phyloP scores from a whole-genome alignment of 2,888 invertebrate species.

The Aphodius granarius region DNA sequence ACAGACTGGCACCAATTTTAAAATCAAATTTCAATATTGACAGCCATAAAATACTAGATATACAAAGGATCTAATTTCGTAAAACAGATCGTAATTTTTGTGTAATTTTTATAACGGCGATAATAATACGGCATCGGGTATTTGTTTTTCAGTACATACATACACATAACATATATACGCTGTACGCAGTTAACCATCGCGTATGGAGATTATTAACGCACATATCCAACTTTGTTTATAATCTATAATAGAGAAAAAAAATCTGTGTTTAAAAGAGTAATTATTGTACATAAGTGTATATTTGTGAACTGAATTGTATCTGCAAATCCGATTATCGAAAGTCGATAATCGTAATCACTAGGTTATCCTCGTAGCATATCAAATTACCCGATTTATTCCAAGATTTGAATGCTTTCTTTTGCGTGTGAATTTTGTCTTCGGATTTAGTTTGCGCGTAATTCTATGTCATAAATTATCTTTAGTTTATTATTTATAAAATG shows the following conservation, averaged over 20 bases:
- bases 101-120: not conserved
- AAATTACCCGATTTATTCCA: not conserved
- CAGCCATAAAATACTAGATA: slow-evolving; percentile 31
- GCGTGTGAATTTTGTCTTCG: not conserved
- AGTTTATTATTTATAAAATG: slow-evolving; percentile 13
- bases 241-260: not conserved
- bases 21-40: slow-evolving; percentile 36
- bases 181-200: not conserved
- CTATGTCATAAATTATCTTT: slow-evolving; percentile 1
- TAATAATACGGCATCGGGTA: not conserved
- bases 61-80: not conserved
- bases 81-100: not conserved
- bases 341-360: no score
- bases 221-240: not conserved
- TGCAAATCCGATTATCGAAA: no score
- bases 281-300: not conserved
- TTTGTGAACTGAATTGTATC: not conserved
- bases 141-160: not conserved
- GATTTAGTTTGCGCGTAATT: not conserved
- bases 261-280: not conserved
- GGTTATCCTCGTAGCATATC: not conserved
- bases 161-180: not conserved
- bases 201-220: not conserved
- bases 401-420: not conserved
- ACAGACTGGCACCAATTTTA: slow-evolving; percentile 50